phyloP scores from a whole-genome alignment of 2,888 invertebrate genomes.

The Amiota mariae region DNA sequence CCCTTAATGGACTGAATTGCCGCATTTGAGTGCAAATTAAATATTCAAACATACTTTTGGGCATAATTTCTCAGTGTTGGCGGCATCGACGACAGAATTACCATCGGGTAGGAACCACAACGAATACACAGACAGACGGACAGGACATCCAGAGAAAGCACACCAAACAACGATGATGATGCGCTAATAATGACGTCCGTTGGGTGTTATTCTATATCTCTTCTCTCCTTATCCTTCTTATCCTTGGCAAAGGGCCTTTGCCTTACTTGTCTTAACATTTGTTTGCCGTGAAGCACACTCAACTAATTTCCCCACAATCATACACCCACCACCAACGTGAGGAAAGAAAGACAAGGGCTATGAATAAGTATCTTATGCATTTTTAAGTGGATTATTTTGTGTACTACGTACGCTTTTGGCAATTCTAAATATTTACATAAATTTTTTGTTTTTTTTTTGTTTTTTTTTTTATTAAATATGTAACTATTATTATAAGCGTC shows the following conservation, averaged over 20 bases:
- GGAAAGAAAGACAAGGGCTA: not conserved
- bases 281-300: conserved; percentile 11
- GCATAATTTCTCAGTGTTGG: conserved; percentile 36
- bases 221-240: conserved; percentile 13
- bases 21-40: conserved; percentile 61
- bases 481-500: too few relatives aligned
- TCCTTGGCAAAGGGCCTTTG: conserved; percentile 21
- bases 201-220: conserved; percentile 51
- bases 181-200: conserved; percentile 43
- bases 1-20: conserved; percentile 10
- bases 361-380: conserved; percentile 47
- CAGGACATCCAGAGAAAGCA: not conserved
- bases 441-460: too few relatives aligned
- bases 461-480: conserved; percentile 2
- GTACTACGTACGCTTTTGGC: conserved; percentile 19
- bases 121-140: too few relatives aligned
- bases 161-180: conserved; percentile 16
- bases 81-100: not conserved
- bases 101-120: too few relatives aligned
- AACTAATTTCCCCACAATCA: conserved; percentile 32
- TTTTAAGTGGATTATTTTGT: conserved; percentile 40
- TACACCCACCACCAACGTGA: not conserved
- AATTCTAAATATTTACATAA: conserved; percentile 1
- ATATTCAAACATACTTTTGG: conserved; percentile 54
- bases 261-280: conserved; percentile 15